A percentile compares a stretch with the other conserved stretches of the same genome.
These are phyloP conservation scores for Cydia strobilella DNA, from an alignment of 1,140 invertebrate species.

Conservation along the genomic window DNA sequence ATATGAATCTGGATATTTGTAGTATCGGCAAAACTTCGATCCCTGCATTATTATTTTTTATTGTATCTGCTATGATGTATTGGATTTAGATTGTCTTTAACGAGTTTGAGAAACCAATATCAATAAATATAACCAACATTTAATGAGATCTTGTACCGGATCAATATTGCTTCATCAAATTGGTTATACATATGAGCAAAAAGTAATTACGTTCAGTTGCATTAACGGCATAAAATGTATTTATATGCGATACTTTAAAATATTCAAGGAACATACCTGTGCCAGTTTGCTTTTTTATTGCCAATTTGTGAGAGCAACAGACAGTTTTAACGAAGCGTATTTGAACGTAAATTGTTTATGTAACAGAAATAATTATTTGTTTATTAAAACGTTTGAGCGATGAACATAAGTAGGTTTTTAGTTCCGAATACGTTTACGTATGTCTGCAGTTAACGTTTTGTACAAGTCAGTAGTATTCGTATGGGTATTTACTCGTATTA, in stretches of 20 bases:
- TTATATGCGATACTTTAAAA: not conserved
- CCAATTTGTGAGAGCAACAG: not conserved
- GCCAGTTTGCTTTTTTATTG: not conserved
- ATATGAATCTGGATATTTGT: not conserved
- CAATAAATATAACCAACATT: not conserved
- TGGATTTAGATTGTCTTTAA: not conserved
- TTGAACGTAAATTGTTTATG: not conserved
- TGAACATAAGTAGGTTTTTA: not conserved
- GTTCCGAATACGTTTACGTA: not conserved
- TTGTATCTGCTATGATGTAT: not conserved
- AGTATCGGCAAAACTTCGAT: not conserved
- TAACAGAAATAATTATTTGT: not conserved
- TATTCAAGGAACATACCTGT: not conserved
- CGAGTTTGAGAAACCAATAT: not conserved
- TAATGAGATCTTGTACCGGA: not conserved
- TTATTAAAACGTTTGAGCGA: not conserved
- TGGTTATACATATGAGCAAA: not conserved
- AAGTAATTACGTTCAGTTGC: not conserved
- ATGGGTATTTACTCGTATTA: no score
- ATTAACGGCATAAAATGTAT: not conserved
- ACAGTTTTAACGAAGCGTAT: slow-evolving; percentile 6
- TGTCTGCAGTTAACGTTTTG: not conserved
- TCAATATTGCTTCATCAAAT: not conserved
- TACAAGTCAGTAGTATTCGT: not conserved
- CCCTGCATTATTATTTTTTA: not conserved